Conservation (phyloP, 2,113 vertebrate species). For the Mormoops blainvillei region DNA sequence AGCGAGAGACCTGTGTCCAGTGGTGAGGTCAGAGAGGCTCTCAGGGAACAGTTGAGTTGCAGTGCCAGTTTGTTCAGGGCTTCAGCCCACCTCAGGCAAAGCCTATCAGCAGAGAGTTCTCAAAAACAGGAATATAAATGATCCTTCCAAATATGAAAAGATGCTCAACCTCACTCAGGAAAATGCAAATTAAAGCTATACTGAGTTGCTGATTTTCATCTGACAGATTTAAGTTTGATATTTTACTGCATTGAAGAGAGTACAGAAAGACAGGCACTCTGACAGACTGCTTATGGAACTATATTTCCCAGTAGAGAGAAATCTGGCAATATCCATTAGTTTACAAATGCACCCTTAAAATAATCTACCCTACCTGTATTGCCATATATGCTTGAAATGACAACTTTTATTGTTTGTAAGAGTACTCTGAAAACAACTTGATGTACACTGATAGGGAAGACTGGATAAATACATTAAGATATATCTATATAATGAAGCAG, state of each 20-base stretch:
- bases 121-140: neutral
- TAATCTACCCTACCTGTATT: neutral
- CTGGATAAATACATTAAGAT: neutral
- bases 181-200: constrained; percentile 28
- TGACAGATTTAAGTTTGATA: neutral
- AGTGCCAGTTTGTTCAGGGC: neutral
- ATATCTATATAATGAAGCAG: neutral
- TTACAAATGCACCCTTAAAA: constrained; percentile 6
- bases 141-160: constrained; percentile 17
- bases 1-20: neutral
- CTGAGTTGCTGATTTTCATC: neutral
- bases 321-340: neutral
- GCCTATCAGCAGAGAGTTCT: neutral
- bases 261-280: neutral
- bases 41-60: neutral
- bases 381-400: neutral
- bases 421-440: constrained; percentile 4
- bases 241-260: neutral
- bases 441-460: neutral
- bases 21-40: neutral
- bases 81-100: neutral
- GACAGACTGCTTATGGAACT: neutral
- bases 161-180: neutral
- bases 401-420: neutral
- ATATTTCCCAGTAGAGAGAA: neutral